phyloP scores from a whole-genome alignment of 2,888 invertebrate genomes.

The Mythimna ferrago region DNA sequence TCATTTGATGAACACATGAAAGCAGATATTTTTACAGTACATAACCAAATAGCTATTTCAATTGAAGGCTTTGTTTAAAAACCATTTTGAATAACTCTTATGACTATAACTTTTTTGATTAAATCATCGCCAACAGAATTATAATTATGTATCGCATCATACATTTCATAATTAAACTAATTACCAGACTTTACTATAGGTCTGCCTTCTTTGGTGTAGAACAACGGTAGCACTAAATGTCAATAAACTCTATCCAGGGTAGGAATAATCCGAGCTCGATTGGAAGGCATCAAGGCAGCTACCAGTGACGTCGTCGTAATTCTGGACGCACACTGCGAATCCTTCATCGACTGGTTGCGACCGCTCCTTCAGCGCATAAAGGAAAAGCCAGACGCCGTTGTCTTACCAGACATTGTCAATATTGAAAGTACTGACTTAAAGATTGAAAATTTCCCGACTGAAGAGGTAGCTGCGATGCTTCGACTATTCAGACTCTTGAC shows the following conservation, averaged over 20 bases:
- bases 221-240: not conserved
- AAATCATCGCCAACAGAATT: not conserved
- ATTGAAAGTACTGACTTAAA: slow-evolving; percentile 95
- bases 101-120: not conserved
- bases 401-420: slow-evolving; percentile 98
- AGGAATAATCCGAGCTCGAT: slow-evolving; percentile 95
- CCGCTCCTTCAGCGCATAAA: slow-evolving; percentile 94
- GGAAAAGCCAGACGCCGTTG: slow-evolving; percentile 93
- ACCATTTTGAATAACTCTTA: not conserved
- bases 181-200: not conserved
- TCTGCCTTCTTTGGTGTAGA: not conserved
- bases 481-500: slow-evolving; percentile 3
- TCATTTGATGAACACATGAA: not conserved
- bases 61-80: not conserved
- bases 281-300: slow-evolving; percentile 96
- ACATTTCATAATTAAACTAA: not conserved
- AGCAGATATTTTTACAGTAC: not conserved
- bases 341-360: slow-evolving; percentile 95
- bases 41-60: not conserved
- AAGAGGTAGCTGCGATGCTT: slow-evolving; percentile 28
- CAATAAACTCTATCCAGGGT: slow-evolving; percentile 90
- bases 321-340: slow-evolving; percentile 98
- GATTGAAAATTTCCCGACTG: slow-evolving; percentile 40
- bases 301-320: slow-evolving; percentile 95
- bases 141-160: not conserved